These are phyloP conservation scores for Nansenia antarctica DNA, from an alignment of 2,113 vertebrate genomes.

Conservation along the genomic window DNA sequence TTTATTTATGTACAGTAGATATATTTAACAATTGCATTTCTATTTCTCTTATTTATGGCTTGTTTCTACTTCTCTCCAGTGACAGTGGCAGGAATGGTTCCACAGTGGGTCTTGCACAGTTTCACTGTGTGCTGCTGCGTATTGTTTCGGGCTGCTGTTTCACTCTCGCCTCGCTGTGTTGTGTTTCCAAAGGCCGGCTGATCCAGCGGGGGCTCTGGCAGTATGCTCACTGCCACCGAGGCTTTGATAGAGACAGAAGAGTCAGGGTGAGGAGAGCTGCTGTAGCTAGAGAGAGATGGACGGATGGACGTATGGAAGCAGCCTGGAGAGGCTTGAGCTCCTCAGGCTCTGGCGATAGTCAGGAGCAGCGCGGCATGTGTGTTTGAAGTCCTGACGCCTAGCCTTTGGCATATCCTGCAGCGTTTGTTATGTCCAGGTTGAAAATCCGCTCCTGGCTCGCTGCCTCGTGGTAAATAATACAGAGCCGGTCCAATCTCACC, in stretches of 20 bases:
- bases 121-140: background rate
- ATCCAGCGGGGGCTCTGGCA: slow-evolving; percentile 38
- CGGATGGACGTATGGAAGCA: slow-evolving; percentile 23
- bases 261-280: too few relatives aligned
- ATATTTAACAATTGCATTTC: too few relatives aligned
- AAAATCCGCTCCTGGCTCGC: slow-evolving; percentile 27
- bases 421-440: slow-evolving; percentile 45
- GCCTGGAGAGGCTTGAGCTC: too few relatives aligned
- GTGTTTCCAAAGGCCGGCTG: background rate
- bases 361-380: slow-evolving; percentile 15
- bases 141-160: background rate
- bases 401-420: slow-evolving; percentile 48
- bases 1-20: too few relatives aligned
- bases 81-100: too few relatives aligned
- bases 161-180: background rate
- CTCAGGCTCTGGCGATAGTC: slow-evolving; percentile 3
- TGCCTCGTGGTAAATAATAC: background rate
- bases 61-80: too few relatives aligned
- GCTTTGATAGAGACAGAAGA: slow-evolving; percentile 31
- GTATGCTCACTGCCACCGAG: slow-evolving; percentile 25
- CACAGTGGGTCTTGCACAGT: too few relatives aligned
- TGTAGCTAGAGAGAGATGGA: slow-evolving; percentile 37
- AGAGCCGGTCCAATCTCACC: background rate
- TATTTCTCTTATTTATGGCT: too few relatives aligned
- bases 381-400: slow-evolving; percentile 49